A percentile compares a stretch with the other conserved stretches of the same genome.
Conservation (phyloP, 1,140 invertebrate species). For the Apolygus lucorum region DNA sequence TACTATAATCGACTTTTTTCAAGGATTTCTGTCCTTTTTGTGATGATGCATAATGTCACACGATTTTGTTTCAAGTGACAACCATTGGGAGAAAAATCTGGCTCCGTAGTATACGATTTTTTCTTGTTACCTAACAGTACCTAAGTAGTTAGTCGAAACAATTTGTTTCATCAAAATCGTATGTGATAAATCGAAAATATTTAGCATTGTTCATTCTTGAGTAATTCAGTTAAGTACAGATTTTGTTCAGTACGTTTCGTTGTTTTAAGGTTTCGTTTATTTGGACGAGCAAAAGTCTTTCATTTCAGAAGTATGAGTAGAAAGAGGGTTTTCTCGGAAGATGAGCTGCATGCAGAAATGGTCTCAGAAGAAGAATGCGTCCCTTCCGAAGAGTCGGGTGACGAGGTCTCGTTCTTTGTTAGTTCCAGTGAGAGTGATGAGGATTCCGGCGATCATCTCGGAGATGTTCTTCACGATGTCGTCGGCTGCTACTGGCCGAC, state of each 20-base stretch:
- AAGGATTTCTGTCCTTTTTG: background rate
- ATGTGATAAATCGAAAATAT: no score
- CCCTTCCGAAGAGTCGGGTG: background rate
- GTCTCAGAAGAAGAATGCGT: background rate
- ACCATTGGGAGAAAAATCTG: background rate
- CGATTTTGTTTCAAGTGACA: background rate
- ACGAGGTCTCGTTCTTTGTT: background rate
- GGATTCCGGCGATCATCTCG: background rate
- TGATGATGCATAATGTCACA: background rate
- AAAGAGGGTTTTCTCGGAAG: background rate
- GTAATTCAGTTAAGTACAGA: background rate
- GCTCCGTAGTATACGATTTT: background rate
- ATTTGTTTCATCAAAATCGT: background rate
- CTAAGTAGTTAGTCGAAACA: background rate
- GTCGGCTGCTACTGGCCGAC: no score
- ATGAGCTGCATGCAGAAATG: background rate
- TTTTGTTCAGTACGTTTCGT: background rate
- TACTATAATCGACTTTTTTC: background rate
- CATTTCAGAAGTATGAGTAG: background rate
- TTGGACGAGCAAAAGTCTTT: background rate
- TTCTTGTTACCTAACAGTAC: background rate
- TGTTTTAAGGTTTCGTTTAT: conserved; percentile 10
- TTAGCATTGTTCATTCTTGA: no score
- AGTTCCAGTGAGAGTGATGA: background rate
- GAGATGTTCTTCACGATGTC: no score